Percentiles rank a stretch among this genome's conserved stretches.
Conservation (phyloP, 2,113 vertebrate genomes). For the Rhodinocichla rosea region DNA sequence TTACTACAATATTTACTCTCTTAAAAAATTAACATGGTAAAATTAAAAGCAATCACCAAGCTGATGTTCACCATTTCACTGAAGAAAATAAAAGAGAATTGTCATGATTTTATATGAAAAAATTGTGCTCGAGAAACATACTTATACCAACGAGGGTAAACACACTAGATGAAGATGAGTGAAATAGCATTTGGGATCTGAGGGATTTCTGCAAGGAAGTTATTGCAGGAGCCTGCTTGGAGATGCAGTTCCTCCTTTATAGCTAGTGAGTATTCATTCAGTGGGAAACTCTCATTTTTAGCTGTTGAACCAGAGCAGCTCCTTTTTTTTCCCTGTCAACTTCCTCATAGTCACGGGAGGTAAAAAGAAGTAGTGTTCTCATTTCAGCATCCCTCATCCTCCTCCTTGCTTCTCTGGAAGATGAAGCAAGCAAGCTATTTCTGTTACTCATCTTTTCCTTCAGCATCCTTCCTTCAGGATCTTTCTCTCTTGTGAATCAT, state of each 20-base stretch:
- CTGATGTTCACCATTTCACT: neutral
- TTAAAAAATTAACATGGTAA: neutral
- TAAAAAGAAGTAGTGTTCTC: neutral
- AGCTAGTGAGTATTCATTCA: neutral
- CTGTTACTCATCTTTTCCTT: slow-evolving; percentile 16
- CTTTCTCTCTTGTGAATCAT: neutral
- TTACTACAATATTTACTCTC: neutral
- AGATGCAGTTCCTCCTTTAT: neutral
- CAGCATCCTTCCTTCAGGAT: neutral
- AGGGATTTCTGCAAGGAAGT: neutral
- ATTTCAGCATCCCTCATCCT: neutral
- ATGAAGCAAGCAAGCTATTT: neutral
- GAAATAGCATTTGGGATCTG: neutral
- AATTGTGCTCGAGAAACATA: neutral
- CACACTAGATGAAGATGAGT: neutral
- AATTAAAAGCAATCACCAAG: neutral
- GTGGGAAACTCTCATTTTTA: neutral
- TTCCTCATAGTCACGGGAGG: neutral
- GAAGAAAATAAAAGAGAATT: neutral
- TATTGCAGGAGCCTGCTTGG: neutral
- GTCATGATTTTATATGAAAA: neutral
- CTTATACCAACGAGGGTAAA: neutral
- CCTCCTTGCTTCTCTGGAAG: slow-evolving; percentile 5
- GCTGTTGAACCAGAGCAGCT: neutral
- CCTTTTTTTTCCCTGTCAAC: neutral